Base-by-base conservation (phyloP, 2,888 invertebrate species). In the Hartigia nigra region DNA sequence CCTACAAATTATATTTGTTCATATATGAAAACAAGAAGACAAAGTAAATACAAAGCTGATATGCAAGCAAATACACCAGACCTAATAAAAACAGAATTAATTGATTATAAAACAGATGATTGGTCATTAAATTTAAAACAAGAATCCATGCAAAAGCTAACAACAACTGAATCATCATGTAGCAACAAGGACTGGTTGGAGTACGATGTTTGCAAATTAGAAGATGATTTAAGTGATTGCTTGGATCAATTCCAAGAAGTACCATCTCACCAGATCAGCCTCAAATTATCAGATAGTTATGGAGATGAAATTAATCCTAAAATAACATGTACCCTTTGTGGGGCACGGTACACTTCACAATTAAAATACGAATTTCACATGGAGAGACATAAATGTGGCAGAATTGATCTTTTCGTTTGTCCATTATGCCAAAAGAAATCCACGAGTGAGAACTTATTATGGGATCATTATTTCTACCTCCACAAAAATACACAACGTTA, bases 291-390 rank as follows among this genome's bases (percentile, higher is more conserved):
- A 31, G 83, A 83, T 31, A 80, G 74, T 14, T 76, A 82, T 76
- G 55, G 55, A 4, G 69, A 76, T 69, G 83, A 80, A 76, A 72
- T 79, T 74, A 79, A 77, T 70, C 76, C 81, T 70, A 85, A 75
- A 35, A 83, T 82, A 31, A 70, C 79, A 69, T 87, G 87, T 55
- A 78, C 80, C 37, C 32, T 83, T 9, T 86, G 87, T 14, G 86
- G 85, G 12, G 77, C 80, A n/a, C 80, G 81, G 70, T 87, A 83
- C 76, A 76, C 82, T 72, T 85, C 82, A 4, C 79, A 80, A 12
- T 31, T 79, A 14, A 86, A 86, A 76, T 87, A 85, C 12, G 82
- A 87, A 69, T 86, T 86, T 80, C 87, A 87, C 12, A 82, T 85
- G 81, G 82, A 85, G 34, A 84, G 86, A 23, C 87, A 86, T 34